These are phyloP conservation scores for Brachionus angularis DNA, from an alignment of 1,140 invertebrate genomes.

Conservation along the genomic window DNA sequence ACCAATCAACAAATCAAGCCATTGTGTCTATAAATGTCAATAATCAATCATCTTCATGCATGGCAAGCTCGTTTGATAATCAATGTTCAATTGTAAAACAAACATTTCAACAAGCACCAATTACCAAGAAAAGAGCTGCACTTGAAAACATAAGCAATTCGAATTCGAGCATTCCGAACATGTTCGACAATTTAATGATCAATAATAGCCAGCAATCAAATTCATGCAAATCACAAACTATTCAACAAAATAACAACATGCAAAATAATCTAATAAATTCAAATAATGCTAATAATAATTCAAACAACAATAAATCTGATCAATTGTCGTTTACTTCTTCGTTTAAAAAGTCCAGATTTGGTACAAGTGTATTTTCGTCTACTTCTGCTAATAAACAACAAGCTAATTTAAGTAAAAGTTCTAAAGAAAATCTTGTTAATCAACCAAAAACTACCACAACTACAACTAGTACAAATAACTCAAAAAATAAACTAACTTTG, in stretches of 20 bases:
- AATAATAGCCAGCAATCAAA: too few relatives aligned
- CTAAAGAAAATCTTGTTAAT: too few relatives aligned
- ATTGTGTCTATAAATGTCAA: conserved; percentile 7
- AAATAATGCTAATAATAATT: too few relatives aligned
- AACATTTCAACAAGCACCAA: neutral
- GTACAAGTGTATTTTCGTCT: neutral
- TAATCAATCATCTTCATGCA: neutral
- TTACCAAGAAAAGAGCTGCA: conserved; percentile 29
- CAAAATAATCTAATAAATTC: too few relatives aligned
- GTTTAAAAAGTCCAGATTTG: conserved; percentile 27
- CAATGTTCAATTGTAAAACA: neutral
- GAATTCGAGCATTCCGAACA: neutral
- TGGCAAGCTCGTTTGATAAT: neutral
- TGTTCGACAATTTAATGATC: neutral
- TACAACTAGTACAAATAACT: neutral
- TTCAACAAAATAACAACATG: too few relatives aligned
- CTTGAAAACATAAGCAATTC: conserved; percentile 36
- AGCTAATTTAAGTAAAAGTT: too few relatives aligned
- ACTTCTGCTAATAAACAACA: neutral
- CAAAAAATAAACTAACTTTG: too few relatives aligned
- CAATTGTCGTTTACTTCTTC: conserved; percentile 11
- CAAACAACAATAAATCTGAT: conserved; percentile 8
- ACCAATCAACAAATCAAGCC: conserved; percentile 9
- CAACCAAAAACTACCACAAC: too few relatives aligned
- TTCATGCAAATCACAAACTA: too few relatives aligned